phyloP scores from a whole-genome alignment of 2,888 invertebrate species.

The Ennomos fuscantarius region DNA sequence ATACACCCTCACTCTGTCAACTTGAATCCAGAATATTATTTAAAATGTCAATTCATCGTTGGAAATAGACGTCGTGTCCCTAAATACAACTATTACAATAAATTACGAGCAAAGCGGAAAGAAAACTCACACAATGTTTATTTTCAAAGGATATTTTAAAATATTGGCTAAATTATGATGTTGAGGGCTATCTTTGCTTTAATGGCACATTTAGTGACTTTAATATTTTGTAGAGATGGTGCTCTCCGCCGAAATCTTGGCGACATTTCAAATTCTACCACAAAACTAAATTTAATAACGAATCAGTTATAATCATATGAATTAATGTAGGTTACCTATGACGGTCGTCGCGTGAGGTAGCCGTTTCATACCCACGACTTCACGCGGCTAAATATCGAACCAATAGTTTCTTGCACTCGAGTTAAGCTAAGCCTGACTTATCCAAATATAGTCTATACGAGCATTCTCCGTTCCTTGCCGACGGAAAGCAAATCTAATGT shows the following conservation, averaged over 20 bases:
- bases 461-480: constrained; percentile 17
- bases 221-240: constrained; percentile 64
- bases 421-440: not conserved
- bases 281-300: constrained; percentile 64
- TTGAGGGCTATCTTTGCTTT: constrained; percentile 62
- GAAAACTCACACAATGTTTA: constrained; percentile 39
- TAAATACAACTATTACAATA: constrained; percentile 43
- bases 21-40: constrained; percentile 1
- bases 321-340: constrained; percentile 43
- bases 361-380: constrained; percentile 12
- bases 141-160: constrained; percentile 56
- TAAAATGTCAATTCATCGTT: constrained; percentile 11
- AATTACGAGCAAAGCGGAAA: constrained; percentile 46
- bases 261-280: constrained; percentile 70
- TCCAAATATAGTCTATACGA: constrained; percentile 3
- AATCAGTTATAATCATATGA: constrained; percentile 53
- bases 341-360: constrained; percentile 32
- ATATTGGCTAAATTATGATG: constrained; percentile 62
- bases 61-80: constrained; percentile 43
- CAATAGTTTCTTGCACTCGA: constrained; percentile 11
- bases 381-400: constrained; percentile 12
- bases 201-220: constrained; percentile 69
- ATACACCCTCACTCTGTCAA: constrained; percentile 8
- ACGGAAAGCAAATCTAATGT: constrained; percentile 39
- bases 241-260: constrained; percentile 67